Conservation (phyloP, 2,888 invertebrate genomes). For the Ypsolopha sequella region DNA sequence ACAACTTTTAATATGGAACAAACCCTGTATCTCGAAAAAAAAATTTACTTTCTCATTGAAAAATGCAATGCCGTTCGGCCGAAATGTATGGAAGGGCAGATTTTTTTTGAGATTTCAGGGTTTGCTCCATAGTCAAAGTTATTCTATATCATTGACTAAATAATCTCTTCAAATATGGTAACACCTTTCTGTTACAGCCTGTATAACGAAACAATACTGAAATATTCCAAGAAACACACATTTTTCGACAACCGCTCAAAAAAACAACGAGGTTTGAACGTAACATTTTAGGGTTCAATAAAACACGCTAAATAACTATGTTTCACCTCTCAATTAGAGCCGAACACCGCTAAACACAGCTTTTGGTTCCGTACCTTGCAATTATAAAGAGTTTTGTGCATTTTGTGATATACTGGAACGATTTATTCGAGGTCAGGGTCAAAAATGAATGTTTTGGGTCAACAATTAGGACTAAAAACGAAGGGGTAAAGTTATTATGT, state of each 20-base stretch:
- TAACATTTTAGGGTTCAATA: constrained; percentile 7
- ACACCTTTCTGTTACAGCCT: too few relatives aligned
- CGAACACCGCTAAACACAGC: constrained; percentile 16
- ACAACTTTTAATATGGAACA: too few relatives aligned
- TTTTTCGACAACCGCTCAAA: not conserved
- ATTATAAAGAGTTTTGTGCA: constrained; percentile 45
- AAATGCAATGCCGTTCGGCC: too few relatives aligned
- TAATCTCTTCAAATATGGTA: too few relatives aligned
- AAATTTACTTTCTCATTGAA: too few relatives aligned
- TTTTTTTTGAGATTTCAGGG: too few relatives aligned
- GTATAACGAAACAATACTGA: not conserved
- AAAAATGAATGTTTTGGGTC: not conserved
- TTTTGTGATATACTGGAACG: constrained; percentile 14
- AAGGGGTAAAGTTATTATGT: not conserved
- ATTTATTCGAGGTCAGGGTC: not conserved
- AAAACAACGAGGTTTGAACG: constrained; percentile 15
- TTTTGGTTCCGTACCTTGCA: constrained; percentile 11
- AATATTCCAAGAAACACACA: constrained; percentile 1
- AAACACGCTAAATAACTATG: constrained; percentile 33
- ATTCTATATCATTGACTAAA: too few relatives aligned
- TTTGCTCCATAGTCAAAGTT: too few relatives aligned
- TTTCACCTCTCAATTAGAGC: constrained; percentile 27
- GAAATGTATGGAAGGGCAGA: too few relatives aligned
- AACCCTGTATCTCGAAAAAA: too few relatives aligned
- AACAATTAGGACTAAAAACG: not conserved